These are phyloP conservation scores for Metacarcinus magister DNA, from an alignment of 2,888 invertebrate genomes.

Conservation along the genomic window DNA sequence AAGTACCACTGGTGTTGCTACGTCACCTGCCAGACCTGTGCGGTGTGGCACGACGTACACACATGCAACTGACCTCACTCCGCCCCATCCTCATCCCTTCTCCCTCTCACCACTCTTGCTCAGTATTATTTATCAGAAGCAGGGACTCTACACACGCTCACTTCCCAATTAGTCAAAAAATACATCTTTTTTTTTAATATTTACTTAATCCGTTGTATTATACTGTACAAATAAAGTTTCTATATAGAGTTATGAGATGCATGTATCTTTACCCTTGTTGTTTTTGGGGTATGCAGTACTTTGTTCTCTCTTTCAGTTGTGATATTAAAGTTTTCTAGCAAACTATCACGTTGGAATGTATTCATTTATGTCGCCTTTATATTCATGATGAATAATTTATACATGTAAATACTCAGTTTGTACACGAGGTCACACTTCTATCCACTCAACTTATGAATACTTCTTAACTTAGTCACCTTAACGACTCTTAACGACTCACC, in stretches of 20 bases:
- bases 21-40: conserved; percentile 93
- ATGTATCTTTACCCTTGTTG: neutral
- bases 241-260: conserved; percentile 43
- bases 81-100: neutral
- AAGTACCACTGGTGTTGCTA: conserved; percentile 95
- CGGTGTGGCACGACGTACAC: conserved; percentile 89
- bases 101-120: neutral
- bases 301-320: neutral
- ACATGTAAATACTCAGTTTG: neutral
- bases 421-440: neutral
- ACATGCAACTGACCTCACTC: conserved; percentile 87
- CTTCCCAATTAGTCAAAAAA: neutral
- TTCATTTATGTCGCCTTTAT: neutral
- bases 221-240: conserved; percentile 64
- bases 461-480: neutral
- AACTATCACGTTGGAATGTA: neutral
- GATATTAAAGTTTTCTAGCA: neutral
- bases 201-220: conserved; percentile 21
- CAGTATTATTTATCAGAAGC: neutral
- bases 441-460: neutral
- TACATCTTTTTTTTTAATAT: neutral
- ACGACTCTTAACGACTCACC: too few relatives aligned
- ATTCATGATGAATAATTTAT: neutral
- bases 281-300: neutral
- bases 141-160: neutral